Conservation (phyloP, 2,888 invertebrate genomes). For the Apodemia zela region DNA sequence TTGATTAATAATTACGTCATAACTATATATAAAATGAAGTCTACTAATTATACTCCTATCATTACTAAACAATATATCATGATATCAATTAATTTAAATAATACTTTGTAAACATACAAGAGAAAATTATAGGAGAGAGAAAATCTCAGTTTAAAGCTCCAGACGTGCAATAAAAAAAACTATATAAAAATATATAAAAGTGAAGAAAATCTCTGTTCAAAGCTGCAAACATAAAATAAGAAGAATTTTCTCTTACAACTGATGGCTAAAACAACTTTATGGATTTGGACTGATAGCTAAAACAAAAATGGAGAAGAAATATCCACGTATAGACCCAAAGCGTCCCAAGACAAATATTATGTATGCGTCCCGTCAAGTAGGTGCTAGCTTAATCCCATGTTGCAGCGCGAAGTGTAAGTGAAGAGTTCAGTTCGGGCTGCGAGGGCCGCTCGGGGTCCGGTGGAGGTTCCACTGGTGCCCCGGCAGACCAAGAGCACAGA, state of each 20-base stretch:
- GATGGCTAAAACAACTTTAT: background rate
- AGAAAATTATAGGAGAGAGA: background rate
- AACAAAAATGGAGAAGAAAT: background rate
- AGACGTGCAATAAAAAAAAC: too few species aligned
- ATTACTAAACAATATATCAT: too few species aligned
- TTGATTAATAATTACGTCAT: too few species aligned
- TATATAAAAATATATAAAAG: background rate
- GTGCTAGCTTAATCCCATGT: slow-evolving; percentile 42
- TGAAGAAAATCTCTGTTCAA: background rate
- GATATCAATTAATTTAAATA: too few species aligned
- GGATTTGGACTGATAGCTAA: background rate
- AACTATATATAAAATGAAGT: too few species aligned
- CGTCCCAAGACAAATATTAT: background rate
- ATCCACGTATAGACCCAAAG: background rate
- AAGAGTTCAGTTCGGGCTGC: slow-evolving; percentile 97
- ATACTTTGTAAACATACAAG: too few species aligned
- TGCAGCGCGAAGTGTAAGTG: slow-evolving; percentile 96
- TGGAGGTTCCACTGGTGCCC: slow-evolving; percentile 75
- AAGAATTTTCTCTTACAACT: background rate
- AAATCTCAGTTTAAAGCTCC: background rate
- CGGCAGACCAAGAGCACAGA: slow-evolving; percentile 71
- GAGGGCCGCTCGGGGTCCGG: slow-evolving; percentile 95
- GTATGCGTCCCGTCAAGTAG: slow-evolving; percentile 14
- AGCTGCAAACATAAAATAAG: background rate
- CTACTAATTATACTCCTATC: too few species aligned